Conservation (phyloP, 2,113 vertebrate species). For the Collichthys lucidus region DNA sequence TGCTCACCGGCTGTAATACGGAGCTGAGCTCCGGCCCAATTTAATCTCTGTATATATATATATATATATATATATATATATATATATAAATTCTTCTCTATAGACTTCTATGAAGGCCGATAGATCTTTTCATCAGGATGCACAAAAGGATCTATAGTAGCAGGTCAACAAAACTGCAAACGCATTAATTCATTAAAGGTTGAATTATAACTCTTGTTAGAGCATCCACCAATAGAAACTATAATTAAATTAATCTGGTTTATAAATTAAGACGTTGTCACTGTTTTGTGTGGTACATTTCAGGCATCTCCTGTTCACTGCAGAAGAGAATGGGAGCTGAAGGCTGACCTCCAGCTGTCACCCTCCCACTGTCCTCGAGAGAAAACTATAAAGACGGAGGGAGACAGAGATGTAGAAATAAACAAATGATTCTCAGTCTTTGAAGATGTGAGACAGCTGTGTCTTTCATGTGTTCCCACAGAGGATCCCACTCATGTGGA, state of each 20-base stretch:
- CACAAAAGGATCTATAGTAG: not conserved
- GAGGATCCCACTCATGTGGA: slow-evolving; percentile 41
- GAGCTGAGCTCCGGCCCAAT: no score
- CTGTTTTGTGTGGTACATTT: not conserved
- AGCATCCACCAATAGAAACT: not conserved
- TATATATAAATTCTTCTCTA: no score
- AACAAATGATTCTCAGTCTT: slow-evolving; percentile 66
- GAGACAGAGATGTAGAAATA: slow-evolving; percentile 59
- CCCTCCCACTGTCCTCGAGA: slow-evolving; percentile 47
- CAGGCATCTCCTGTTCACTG: not conserved
- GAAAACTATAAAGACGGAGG: slow-evolving; percentile 41
- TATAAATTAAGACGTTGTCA: not conserved
- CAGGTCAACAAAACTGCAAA: not conserved
- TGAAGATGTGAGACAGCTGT: slow-evolving; percentile 70
- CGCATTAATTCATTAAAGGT: not conserved
- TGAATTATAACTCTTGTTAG: not conserved
- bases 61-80: no score
- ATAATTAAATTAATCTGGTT: not conserved
- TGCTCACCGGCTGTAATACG: no score
- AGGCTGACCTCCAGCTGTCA: slow-evolving; percentile 59
- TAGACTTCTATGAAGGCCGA: not conserved
- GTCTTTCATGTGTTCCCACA: slow-evolving; percentile 65
- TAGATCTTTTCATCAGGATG: not conserved
- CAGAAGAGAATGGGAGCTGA: slow-evolving; percentile 55
- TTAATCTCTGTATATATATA: no score